Evolutionary conservation across 2,797 vertebrate genomes (phyloP).

Genomic region (Pterois miles): DNA sequence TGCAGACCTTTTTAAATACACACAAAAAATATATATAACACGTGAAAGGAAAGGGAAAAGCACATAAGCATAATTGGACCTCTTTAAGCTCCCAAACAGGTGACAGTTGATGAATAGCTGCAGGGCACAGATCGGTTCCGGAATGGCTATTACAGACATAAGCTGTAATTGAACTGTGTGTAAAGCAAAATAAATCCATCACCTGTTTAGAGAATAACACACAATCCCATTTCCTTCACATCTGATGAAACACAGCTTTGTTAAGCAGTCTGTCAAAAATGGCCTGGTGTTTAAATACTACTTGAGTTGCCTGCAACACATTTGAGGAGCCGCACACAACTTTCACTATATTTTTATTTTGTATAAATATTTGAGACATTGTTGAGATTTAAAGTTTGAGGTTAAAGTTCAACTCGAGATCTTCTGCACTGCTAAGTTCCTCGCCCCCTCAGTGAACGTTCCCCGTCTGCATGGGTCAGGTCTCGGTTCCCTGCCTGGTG

Average conservation of each 20-base stretch:
- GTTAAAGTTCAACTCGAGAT: constrained; percentile 12
- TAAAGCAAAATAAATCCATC: constrained; percentile 22
- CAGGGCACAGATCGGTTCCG: constrained; percentile 14
- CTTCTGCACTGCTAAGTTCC: neutral
- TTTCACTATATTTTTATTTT: neutral
- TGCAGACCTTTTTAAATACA: too few species aligned
- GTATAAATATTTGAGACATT: neutral
- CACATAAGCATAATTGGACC: too few species aligned
- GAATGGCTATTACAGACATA: constrained; percentile 28
- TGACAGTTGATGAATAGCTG: constrained; percentile 29
- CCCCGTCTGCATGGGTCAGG: constrained; percentile 20
- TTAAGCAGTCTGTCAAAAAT: neutral
- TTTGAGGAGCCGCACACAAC: neutral
- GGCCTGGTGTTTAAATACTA: neutral
- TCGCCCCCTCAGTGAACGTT: neutral
- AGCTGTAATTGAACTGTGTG: constrained; percentile 37
- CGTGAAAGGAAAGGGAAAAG: too few species aligned
- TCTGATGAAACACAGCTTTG: neutral
- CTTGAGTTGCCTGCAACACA: neutral
- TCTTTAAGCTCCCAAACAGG: neutral
- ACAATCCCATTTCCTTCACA: neutral
- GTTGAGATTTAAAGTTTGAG: constrained; percentile 19
- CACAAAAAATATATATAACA: too few species aligned
- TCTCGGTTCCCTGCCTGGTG: neutral
- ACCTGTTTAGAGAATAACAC: neutral